These are phyloP conservation scores for Amphipoea oculea DNA, from an alignment of 2,888 invertebrate genomes.

Conservation along the genomic window DNA sequence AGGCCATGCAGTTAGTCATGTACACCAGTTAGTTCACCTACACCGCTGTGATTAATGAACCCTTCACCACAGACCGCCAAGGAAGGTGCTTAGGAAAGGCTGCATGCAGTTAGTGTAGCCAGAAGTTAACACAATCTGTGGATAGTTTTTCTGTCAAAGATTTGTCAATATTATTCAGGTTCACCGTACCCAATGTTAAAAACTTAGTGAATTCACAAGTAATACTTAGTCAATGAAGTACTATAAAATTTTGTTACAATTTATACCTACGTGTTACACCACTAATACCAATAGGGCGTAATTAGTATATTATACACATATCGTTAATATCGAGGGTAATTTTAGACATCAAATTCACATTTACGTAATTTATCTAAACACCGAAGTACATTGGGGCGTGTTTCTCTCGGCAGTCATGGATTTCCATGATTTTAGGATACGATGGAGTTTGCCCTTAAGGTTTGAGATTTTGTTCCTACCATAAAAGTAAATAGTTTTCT, in stretches of 20 bases:
- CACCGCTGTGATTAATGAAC: constrained; percentile 56
- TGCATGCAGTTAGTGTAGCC: constrained; percentile 80
- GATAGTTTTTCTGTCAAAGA: constrained; percentile 35
- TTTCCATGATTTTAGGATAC: constrained; percentile 73
- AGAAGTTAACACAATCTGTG: constrained; percentile 74
- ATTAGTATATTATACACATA: constrained; percentile 71
- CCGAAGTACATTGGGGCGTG: constrained; percentile 74
- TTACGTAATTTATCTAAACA: constrained; percentile 78
- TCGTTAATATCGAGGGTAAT: constrained; percentile 71
- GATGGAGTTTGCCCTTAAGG: constrained; percentile 74
- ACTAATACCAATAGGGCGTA: constrained; percentile 72
- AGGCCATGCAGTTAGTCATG: constrained; percentile 81
- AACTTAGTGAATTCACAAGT: constrained; percentile 46
- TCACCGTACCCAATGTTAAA: constrained; percentile 58
- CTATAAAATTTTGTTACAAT: constrained; percentile 49
- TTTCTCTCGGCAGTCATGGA: constrained; percentile 79
- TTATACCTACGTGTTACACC: constrained; percentile 62
- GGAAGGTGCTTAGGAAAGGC: constrained; percentile 81
- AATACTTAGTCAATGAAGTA: constrained; percentile 55
- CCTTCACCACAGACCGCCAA: constrained; percentile 75
- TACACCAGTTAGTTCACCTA: constrained; percentile 76
- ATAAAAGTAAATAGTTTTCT: constrained; percentile 81
- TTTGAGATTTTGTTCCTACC: constrained; percentile 85
- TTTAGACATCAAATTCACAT: constrained; percentile 84
- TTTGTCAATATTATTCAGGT: constrained; percentile 31